phyloP scores from a whole-genome alignment of 2,113 vertebrate species.

The Manacus vitellinus region DNA sequence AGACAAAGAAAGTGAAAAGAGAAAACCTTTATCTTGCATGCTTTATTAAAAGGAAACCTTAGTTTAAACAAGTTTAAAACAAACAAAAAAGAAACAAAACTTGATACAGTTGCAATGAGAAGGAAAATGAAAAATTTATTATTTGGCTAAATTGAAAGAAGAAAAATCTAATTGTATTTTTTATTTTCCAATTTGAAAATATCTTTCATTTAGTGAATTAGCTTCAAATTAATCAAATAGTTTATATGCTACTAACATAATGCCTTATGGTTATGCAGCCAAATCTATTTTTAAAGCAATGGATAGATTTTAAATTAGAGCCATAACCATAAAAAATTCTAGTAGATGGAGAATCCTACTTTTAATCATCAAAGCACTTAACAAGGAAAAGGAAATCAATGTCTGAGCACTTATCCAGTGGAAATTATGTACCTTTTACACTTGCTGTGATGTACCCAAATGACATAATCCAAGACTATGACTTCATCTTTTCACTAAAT shows the following conservation, averaged over 20 bases:
- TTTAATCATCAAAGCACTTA: background rate
- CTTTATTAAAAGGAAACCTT: background rate
- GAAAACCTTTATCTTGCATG: background rate
- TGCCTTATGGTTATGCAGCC: background rate
- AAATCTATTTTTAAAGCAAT: background rate
- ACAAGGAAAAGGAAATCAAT: background rate
- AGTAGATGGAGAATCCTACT: background rate
- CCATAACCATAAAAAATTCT: background rate
- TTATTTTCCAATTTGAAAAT: background rate
- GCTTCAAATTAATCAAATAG: background rate
- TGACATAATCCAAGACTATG: background rate
- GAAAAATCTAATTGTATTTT: background rate
- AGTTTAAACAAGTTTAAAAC: background rate
- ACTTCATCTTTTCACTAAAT: background rate
- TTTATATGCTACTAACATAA: background rate
- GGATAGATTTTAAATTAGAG: background rate
- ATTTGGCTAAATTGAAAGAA: background rate
- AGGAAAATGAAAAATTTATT: background rate
- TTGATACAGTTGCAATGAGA: background rate
- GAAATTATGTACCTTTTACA: background rate
- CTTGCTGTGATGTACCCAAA: background rate
- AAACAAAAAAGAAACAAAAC: background rate
- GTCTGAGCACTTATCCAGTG: background rate
- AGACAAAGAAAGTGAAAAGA: background rate
- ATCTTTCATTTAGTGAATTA: background rate